Evolutionary conservation across 1,140 invertebrate genomes (phyloP), one percentile per base, ranked within the genome.

Genomic region (Pararge aegeria): DNA sequence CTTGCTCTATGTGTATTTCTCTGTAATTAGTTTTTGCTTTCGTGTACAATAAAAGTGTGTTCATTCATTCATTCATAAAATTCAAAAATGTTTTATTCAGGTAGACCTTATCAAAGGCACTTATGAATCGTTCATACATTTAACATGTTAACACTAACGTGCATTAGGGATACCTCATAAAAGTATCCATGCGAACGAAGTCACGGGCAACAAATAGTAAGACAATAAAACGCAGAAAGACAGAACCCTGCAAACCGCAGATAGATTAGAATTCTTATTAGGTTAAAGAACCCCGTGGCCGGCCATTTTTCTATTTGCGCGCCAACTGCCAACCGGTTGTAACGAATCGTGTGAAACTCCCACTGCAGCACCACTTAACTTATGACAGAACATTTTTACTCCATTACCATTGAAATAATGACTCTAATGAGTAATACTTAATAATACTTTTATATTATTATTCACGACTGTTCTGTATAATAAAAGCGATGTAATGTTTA

Each of bases 331-430:
- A 50, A 83, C 78, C 80, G 78, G 80, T 80, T 70, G 73, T 63
- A 75, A 76, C 57, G 55, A 30, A 74, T 72, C 80, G 78, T 83
- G 80, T 77, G 77, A 83, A 78, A 73, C 75, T 73, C 60, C 55
- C 46, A 34, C 37, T 48, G 42, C 54, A 44, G 42, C 52, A 52
- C 42, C 56, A 59, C 15, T 56, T 50, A 46, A 48, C 19, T 61
- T 59, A 69, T 69, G 70, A 64, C 64, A 66, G 56, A 57, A 48
- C 51, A 65, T 60, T 50, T 61, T 55, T 49, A 49, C 46, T 24
- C 21, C 18, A 29, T 29, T 29, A 49, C 13, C 2, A 29, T 5
- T 20, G 42, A 46, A 46, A 18, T 20, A 20, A 20, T 18, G 16
- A 20, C 15, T 12, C 1, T 10, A 34, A 34, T 6, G 1, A 12